Conservation (phyloP, 1,140 invertebrate species). For the Littorina saxatilis region DNA sequence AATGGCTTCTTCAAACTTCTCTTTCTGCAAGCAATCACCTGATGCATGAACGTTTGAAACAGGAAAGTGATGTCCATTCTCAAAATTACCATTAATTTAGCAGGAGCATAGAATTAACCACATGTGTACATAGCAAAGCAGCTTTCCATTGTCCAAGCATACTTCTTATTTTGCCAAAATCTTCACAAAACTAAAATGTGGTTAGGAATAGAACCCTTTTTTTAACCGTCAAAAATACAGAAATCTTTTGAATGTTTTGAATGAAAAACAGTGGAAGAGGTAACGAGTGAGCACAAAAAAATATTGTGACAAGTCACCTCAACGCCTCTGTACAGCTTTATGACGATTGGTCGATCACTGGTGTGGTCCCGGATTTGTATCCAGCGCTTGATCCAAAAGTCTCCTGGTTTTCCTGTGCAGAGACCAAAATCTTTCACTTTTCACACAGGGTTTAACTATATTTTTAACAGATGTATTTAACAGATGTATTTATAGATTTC, state of each 20-base stretch:
- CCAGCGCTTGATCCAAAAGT: slow-evolving; percentile 54
- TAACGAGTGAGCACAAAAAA: neutral
- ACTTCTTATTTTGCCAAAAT: too few relatives aligned
- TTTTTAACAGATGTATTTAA: too few relatives aligned
- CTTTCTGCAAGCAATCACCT: slow-evolving; percentile 20
- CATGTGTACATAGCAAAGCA: too few relatives aligned
- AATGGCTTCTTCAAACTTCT: slow-evolving; percentile 37
- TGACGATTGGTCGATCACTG: slow-evolving; percentile 40
- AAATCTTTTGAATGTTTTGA: too few relatives aligned
- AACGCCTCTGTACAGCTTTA: slow-evolving; percentile 47
- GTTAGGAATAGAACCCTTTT: too few relatives aligned
- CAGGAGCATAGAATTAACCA: too few relatives aligned
- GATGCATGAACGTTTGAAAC: neutral
- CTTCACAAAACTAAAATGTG: too few relatives aligned
- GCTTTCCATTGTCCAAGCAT: too few relatives aligned
- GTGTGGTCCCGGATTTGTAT: slow-evolving; percentile 44
- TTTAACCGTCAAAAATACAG: too few relatives aligned
- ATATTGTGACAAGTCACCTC: slow-evolving; percentile 32
- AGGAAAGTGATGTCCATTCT: neutral
- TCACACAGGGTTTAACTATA: too few relatives aligned
- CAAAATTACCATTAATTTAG: neutral
- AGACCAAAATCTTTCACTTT: too few relatives aligned
- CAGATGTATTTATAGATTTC: too few relatives aligned
- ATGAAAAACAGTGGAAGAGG: neutral
- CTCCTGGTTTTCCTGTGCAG: neutral